Evolutionary conservation across 2,113 vertebrate species (phyloP), one percentile per base, ranked within the genome.

Genomic region (Dryoscopus gambensis): DNA sequence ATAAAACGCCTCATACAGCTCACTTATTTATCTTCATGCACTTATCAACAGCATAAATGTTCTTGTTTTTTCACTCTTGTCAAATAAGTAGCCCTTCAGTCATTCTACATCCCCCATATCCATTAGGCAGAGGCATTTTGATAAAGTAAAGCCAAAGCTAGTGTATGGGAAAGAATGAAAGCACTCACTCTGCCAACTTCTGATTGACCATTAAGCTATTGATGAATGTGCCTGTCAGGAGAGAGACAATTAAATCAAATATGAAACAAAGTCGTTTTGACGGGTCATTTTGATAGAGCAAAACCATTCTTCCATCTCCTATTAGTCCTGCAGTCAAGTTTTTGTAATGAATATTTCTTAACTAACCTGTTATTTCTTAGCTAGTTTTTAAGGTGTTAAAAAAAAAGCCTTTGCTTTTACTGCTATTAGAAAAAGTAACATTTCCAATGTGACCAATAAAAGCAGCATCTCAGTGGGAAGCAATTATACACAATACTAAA

Each of bases 241-340:
- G 98, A 98, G 98, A 99, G 99, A 99, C 99, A 99, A 99, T 99
- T 99, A 99, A 99, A 99, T 99, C 99, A 99, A 99, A 99, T 99
- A 99, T 99, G 99, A 99, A 99, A 99, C 99, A 99, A 99, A 99
- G 99, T 99, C 98, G 97, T 99, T 99, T 97, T 99, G 99, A 99
- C 98, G 98, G 99, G 98, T 98, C 98, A 98, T 99, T 99, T 98
- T 99, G 99, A 99, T 99, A 98, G 98, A 99, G 98, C 98, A 99
- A 98, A 98, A 98, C 98, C 98, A 98, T 98, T 99, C 99, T 98
- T 98, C 98, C 98, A 98, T 98, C 98, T 99, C 98, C 95, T 98
- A 98, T 99, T 98, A 99, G 98, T 98, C 98, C 98, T 98, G 98
- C 97, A 98, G 98, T 98, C 98, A 98, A 98, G 98, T 99, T 98